Conservation (phyloP, 2,113 vertebrate species). For the Philantomba maxwellii region DNA sequence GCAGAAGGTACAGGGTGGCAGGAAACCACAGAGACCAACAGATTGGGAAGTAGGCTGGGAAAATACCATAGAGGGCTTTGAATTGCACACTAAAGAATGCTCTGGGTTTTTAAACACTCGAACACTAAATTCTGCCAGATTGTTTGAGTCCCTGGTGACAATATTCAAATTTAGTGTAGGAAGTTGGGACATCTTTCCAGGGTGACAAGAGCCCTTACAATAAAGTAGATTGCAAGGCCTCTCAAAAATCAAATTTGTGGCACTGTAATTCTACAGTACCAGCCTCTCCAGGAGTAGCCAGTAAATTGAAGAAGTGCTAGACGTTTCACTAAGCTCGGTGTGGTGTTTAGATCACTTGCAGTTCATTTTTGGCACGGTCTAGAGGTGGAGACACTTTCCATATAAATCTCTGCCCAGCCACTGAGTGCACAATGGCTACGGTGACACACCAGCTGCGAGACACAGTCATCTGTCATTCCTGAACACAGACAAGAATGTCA, state of each 20-base stretch:
- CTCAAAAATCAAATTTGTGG: neutral
- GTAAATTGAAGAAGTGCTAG: conserved; percentile 3
- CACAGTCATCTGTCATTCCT: conserved; percentile 24
- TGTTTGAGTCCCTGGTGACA: neutral
- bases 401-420: conserved; percentile 23
- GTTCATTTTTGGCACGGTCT: conserved; percentile 24
- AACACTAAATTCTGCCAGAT: neutral
- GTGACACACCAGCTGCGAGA: neutral
- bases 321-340: neutral
- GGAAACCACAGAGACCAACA: neutral
- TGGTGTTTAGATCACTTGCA: conserved; percentile 13
- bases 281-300: neutral
- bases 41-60: neutral
- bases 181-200: neutral
- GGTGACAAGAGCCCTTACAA: neutral
- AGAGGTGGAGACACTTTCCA: conserved; percentile 14
- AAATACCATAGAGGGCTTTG: neutral
- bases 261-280: neutral
- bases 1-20: neutral
- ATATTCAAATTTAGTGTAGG: neutral
- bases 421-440: neutral
- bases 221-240: neutral
- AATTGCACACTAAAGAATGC: neutral
- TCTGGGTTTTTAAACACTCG: conserved; percentile 11
- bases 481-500: neutral